Percentiles rank a stretch among this genome's conserved stretches.
Conservation (phyloP, 2,797 vertebrate genomes). For the Pempheris klunzingeri region DNA sequence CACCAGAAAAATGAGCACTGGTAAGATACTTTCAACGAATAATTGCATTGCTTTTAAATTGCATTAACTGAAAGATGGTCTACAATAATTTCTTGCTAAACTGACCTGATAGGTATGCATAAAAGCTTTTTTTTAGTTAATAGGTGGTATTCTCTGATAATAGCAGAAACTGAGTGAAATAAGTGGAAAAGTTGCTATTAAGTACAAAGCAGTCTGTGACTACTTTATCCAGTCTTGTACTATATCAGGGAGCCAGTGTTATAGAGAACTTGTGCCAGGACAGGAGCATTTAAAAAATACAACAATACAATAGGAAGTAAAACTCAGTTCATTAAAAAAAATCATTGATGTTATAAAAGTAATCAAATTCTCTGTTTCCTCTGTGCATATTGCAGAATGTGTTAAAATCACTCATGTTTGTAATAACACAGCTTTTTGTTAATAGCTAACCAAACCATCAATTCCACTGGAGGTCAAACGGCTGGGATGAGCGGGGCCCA, state of each 20-base stretch:
- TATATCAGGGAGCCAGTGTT: not conserved
- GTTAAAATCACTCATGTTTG: not conserved
- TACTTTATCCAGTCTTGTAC: not conserved
- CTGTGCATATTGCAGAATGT: not conserved
- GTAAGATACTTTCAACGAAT: constrained; percentile 52
- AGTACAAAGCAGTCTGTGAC: not conserved
- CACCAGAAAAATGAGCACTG: constrained; percentile 24
- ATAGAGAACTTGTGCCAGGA: not conserved
- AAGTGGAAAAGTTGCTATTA: not conserved
- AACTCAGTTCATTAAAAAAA: not conserved
- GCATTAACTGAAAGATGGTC: not conserved
- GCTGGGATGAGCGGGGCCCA: accelerated
- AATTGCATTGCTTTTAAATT: constrained; percentile 11
- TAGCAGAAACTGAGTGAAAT: not conserved
- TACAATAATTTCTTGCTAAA: not conserved
- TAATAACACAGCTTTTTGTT: not conserved
- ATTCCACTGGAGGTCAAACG: accelerated
- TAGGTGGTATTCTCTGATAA: not conserved
- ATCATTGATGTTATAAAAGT: not conserved
- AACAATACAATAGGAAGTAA: not conserved
- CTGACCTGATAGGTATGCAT: not conserved
- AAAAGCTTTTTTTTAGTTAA: not conserved
- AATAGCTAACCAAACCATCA: no score
- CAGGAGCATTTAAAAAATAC: not conserved
- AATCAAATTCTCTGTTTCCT: not conserved